Conservation (phyloP, 2,113 vertebrate genomes). For the Sula dactylatra region DNA sequence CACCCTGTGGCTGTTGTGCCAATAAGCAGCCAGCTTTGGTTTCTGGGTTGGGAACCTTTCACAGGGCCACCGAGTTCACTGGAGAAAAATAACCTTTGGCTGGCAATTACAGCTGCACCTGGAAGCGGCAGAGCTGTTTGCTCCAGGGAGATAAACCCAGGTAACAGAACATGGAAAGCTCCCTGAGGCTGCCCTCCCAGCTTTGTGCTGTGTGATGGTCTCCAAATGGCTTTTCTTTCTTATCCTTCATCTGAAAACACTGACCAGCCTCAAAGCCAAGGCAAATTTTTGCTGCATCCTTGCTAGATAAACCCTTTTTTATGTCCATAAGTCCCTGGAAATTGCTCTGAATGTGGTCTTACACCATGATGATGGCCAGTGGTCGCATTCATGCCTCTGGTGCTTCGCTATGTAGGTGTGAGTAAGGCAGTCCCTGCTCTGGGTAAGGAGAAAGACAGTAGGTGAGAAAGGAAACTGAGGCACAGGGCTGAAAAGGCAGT, state of each 20-base stretch:
- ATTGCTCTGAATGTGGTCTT: neutral
- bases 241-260: neutral
- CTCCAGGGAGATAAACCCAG: neutral
- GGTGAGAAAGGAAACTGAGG: neutral
- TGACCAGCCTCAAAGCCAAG: neutral
- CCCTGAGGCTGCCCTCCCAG: neutral
- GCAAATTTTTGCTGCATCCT: neutral
- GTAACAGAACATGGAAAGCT: neutral
- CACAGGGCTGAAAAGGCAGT: neutral
- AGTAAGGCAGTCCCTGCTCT: neutral
- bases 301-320: neutral
- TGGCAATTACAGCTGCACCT: neutral
- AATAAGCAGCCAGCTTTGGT: neutral
- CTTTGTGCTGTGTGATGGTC: accelerated
- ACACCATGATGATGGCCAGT: neutral
- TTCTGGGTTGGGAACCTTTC: neutral
- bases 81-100: neutral
- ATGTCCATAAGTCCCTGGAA: neutral
- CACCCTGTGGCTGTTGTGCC: neutral
- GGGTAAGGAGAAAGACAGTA: neutral
- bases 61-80: neutral
- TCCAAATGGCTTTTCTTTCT: neutral
- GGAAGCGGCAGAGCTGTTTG: neutral
- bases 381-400: neutral
- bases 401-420: neutral